These are phyloP conservation scores for Erpetoichthys calabaricus DNA, from an alignment of 2,797 vertebrate genomes.

Conservation along the genomic window DNA sequence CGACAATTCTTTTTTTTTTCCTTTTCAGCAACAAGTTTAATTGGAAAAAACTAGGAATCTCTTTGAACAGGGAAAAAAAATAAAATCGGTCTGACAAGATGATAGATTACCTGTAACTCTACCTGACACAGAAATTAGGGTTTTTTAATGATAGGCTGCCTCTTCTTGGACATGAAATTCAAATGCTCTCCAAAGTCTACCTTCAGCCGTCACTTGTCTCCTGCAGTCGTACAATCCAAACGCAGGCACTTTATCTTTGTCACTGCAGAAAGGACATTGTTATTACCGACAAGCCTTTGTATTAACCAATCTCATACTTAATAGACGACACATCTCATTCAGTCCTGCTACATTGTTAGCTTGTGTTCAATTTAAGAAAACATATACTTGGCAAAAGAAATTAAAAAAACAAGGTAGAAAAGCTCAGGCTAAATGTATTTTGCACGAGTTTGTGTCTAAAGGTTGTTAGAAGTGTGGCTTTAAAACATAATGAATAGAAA, in stretches of 20 bases:
- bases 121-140: conserved; percentile 85
- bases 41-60: conserved; percentile 67
- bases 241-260: conserved; percentile 91
- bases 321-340: conserved; percentile 81
- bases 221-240: conserved; percentile 68
- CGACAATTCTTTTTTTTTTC: conserved; percentile 40
- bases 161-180: conserved; percentile 85
- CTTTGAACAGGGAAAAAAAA: conserved; percentile 64
- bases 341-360: conserved; percentile 71
- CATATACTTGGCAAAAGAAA: conserved; percentile 30
- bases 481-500: not conserved
- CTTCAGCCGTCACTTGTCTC: conserved; percentile 73
- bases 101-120: conserved; percentile 86
- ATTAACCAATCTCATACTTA: conserved; percentile 84
- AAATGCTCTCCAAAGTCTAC: conserved; percentile 83
- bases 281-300: conserved; percentile 87
- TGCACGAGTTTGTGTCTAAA: conserved; percentile 3
- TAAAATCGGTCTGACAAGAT: conserved; percentile 72
- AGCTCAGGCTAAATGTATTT: conserved; percentile 10
- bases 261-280: conserved; percentile 81
- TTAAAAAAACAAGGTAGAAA: conserved; percentile 28
- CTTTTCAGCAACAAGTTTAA: conserved; percentile 69
- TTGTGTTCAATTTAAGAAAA: conserved; percentile 37
- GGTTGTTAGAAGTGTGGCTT: not conserved
- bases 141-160: conserved; percentile 86